Percentiles rank a stretch among this genome's conserved stretches.
phyloP scores from a whole-genome alignment of 2,888 invertebrate genomes.

The Synanthedon andrenaeformis region DNA sequence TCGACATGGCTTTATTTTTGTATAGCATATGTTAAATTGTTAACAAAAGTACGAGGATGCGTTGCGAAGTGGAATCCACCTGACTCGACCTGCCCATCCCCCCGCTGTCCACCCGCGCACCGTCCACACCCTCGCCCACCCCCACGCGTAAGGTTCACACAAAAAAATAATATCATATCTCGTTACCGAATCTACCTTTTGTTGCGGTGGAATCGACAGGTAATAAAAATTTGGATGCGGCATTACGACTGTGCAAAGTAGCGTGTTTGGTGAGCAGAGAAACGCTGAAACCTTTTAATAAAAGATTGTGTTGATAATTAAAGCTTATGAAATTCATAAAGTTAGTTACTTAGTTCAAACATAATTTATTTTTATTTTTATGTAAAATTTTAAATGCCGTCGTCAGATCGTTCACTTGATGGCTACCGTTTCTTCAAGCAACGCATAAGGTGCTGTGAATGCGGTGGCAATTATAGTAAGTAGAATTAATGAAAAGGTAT shows the following conservation, averaged over 20 bases:
- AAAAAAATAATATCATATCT: conserved; percentile 59
- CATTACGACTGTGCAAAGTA: conserved; percentile 4
- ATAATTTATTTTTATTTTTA: background rate
- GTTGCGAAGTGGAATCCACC: conserved; percentile 43
- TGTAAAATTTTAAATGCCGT: background rate
- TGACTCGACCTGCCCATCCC: conserved; percentile 21
- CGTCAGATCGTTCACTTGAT: background rate
- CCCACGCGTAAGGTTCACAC: conserved; percentile 10
- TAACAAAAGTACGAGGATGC: conserved; percentile 11
- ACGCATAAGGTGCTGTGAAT: background rate
- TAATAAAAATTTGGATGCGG: conserved; percentile 25
- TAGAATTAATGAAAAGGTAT: background rate
- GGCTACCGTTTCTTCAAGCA: background rate
- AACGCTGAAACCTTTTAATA: too few relatives aligned
- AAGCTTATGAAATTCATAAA: background rate
- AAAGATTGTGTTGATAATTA: too few relatives aligned
- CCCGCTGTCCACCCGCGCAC: conserved; percentile 10
- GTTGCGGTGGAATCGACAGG: conserved; percentile 19
- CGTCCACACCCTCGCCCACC: conserved; percentile 8
- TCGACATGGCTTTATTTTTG: background rate
- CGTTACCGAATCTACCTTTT: conserved; percentile 52
- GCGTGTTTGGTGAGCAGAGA: background rate
- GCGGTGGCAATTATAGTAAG: background rate
- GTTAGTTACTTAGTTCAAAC: background rate
- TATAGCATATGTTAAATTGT: background rate